Evolutionary conservation across 2,113 vertebrate species (phyloP).

Genomic region (Tragelaphus imberbis): DNA sequence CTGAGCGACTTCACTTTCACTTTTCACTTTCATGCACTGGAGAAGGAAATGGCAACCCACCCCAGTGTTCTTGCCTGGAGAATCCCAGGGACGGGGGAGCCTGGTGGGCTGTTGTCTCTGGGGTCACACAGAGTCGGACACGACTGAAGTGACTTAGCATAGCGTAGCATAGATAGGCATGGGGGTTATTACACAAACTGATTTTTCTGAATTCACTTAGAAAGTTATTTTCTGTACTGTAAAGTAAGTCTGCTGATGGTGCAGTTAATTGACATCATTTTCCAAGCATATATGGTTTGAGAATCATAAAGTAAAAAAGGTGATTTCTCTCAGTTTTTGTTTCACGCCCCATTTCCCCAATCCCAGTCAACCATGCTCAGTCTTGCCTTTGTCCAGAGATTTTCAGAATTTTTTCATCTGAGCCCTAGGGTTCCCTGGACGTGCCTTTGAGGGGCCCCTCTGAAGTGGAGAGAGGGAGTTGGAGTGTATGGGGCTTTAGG

Average conservation of each 20-base stretch:
- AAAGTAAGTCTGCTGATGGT: not conserved
- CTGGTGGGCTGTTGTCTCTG: no score
- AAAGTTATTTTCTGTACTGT: slow-evolving; percentile 19
- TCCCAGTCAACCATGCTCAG: not conserved
- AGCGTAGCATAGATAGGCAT: not conserved
- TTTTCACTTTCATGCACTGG: no score
- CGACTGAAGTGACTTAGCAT: no score
- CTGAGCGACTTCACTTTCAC: no score
- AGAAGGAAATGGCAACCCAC: no score
- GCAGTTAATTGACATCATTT: not conserved
- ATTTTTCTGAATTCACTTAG: not conserved
- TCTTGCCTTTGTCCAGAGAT: not conserved
- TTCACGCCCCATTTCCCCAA: not conserved
- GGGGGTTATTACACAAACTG: not conserved
- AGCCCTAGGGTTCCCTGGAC: not conserved
- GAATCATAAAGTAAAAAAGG: slow-evolving; percentile 1
- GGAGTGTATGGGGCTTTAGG: not conserved
- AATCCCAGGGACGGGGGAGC: no score
- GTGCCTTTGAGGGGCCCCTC: not conserved
- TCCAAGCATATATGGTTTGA: not conserved
- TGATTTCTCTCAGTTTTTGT: not conserved
- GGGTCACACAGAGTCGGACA: no score
- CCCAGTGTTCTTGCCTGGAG: no score
- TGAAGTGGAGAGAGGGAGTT: not conserved
- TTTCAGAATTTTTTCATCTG: not conserved